Evolutionary conservation across 1,140 invertebrate genomes (phyloP).

Genomic region (Orchesella cincta): DNA sequence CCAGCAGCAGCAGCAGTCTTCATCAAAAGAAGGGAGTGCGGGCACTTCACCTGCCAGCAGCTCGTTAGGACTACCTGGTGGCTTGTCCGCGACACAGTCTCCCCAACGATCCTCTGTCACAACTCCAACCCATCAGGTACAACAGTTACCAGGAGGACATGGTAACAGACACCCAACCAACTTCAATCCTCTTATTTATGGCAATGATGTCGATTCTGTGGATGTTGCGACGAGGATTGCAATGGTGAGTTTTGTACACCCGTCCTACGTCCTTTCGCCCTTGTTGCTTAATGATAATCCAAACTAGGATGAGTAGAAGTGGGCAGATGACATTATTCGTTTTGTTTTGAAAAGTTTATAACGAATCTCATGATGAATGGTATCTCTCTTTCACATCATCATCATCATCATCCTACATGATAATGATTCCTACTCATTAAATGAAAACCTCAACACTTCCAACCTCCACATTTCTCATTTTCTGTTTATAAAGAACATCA

Average conservation of each 20-base stretch:
- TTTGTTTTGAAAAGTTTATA: background rate
- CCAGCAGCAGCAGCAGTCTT: conserved; percentile 46
- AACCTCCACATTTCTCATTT: too few species aligned
- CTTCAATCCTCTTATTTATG: conserved; percentile 88
- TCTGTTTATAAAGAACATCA: background rate
- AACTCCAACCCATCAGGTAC: conserved; percentile 26
- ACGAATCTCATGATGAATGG: too few species aligned
- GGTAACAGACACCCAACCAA: conserved; percentile 41
- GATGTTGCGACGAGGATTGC: conserved; percentile 98
- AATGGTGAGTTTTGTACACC: conserved; percentile 75
- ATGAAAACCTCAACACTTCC: too few species aligned
- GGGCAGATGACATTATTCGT: too few species aligned
- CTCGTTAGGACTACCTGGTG: background rate
- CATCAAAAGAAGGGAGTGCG: conserved; percentile 50
- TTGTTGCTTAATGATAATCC: too few species aligned
- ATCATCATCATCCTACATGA: too few species aligned
- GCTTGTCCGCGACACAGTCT: background rate
- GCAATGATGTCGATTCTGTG: conserved; percentile 95
- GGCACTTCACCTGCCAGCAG: conserved; percentile 6
- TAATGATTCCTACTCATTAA: too few species aligned
- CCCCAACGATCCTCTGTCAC: background rate
- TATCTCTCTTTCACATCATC: too few species aligned
- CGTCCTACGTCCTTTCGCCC: background rate
- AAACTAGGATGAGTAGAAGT: too few species aligned
- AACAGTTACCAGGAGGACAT: conserved; percentile 23